Conservation (phyloP, 1,140 invertebrate genomes). For the Drosophila tani region DNA sequence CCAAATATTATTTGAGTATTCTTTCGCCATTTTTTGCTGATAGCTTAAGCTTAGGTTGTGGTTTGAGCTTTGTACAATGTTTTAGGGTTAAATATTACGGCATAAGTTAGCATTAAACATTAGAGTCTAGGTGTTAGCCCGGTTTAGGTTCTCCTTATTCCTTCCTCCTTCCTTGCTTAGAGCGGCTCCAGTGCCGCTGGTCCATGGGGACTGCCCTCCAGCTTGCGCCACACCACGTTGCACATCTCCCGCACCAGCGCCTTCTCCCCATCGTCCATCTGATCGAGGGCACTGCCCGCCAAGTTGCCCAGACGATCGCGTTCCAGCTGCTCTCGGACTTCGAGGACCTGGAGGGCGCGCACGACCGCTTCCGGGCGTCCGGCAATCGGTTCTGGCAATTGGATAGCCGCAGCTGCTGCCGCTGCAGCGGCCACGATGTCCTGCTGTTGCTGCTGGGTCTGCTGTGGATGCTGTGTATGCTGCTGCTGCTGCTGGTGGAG, state of each 20-base stretch:
- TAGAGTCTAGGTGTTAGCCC: constrained; percentile 66
- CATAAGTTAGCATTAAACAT: constrained; percentile 62
- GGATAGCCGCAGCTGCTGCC: constrained; percentile 84
- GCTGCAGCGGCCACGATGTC: constrained; percentile 67
- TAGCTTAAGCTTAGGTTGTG: constrained; percentile 70
- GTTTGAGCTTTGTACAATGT: constrained; percentile 78
- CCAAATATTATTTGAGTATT: constrained; percentile 65
- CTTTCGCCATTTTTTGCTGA: constrained; percentile 34
- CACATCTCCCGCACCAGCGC: constrained; percentile 98
- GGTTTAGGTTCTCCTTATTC: constrained; percentile 23
- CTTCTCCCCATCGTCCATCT: constrained; percentile 95
- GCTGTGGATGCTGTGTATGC: constrained; percentile 43
- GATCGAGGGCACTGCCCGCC: constrained; percentile 84
- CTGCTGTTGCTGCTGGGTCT: constrained; percentile 49
- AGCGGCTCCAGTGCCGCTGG: constrained; percentile 71
- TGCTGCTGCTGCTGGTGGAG: constrained; percentile 22
- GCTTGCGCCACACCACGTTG: constrained; percentile 91
- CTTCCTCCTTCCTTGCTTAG: constrained; percentile 53
- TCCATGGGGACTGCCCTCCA: constrained; percentile 86
- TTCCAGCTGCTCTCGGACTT: constrained; percentile 95
- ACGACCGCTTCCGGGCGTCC: constrained; percentile 95
- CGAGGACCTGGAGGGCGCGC: constrained; percentile 94
- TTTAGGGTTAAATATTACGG: constrained; percentile 61
- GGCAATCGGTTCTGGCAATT: constrained; percentile 84
- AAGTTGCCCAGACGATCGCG: constrained; percentile 85